Conservation (phyloP, 53 echinoderm and acorn worm genomes). For the Patiria pectinifera region DNA sequence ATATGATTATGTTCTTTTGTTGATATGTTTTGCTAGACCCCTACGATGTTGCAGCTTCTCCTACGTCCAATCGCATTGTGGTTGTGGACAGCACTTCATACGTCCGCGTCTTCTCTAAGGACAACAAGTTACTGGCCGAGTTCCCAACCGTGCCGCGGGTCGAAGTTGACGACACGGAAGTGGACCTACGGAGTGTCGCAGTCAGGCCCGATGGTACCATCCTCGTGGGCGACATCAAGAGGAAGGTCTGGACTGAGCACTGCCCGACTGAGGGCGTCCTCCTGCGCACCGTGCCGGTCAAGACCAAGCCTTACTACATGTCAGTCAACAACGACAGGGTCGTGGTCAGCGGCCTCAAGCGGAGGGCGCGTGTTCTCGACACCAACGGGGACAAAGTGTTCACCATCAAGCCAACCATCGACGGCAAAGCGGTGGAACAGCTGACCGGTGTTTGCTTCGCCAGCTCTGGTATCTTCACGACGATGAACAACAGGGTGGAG, state of each 20-base stretch:
- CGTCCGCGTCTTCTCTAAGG: background rate
- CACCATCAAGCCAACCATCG: background rate
- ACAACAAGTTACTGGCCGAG: background rate
- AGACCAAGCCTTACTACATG: conserved; percentile 1
- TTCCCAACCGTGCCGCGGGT: background rate
- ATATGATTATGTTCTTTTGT: background rate
- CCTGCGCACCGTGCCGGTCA: background rate
- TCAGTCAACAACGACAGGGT: background rate
- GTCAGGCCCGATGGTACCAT: background rate
- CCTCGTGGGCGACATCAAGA: background rate
- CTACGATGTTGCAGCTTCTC: background rate
- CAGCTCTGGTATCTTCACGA: background rate
- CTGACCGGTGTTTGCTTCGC: background rate
- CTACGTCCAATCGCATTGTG: background rate
- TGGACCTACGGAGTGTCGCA: background rate
- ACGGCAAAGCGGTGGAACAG: background rate
- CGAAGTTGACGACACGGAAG: background rate
- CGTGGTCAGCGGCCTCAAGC: background rate
- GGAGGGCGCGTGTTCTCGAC: background rate
- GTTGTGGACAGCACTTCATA: background rate
- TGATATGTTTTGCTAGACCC: background rate
- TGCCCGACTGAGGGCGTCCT: background rate
- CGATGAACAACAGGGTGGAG: background rate
- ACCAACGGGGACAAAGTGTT: background rate
- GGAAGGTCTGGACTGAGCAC: conserved; percentile 12